Evolutionary conservation across 2,888 invertebrate species (phyloP).

Genomic region (Azorinus chamasolen): DNA sequence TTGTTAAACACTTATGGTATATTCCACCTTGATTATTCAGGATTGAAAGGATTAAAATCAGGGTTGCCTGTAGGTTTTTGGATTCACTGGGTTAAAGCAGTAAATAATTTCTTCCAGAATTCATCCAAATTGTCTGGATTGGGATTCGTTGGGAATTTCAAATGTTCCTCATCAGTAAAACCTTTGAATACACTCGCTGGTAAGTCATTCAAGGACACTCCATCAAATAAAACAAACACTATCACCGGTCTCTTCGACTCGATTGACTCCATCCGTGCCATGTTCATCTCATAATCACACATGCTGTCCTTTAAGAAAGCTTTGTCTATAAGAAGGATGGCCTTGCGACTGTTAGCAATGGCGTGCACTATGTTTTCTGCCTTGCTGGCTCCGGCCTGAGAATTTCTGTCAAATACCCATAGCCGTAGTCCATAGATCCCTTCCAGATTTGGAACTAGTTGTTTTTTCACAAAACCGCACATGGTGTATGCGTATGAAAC

Average conservation of each 20-base stretch:
- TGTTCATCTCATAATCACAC: conserved; percentile 65
- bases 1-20: too few relatives aligned
- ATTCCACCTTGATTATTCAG: too few relatives aligned
- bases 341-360: conserved; percentile 51
- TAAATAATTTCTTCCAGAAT: conserved; percentile 34
- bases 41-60: too few relatives aligned
- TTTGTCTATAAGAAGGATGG: conserved; percentile 47
- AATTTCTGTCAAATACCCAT: conserved; percentile 57
- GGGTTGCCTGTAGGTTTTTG: too few relatives aligned
- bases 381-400: conserved; percentile 44
- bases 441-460: conserved; percentile 53
- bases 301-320: conserved; percentile 46
- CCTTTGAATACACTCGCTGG: conserved; percentile 34
- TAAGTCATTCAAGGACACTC: conserved; percentile 18
- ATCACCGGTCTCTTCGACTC: conserved; percentile 43
- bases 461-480: conserved; percentile 45
- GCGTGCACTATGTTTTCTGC: conserved; percentile 61
- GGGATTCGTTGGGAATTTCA: conserved; percentile 36
- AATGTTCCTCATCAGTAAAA: conserved; percentile 18
- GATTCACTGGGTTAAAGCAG: too few relatives aligned
- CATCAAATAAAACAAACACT: conserved; percentile 50
- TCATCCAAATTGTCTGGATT: conserved; percentile 23
- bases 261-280: conserved; percentile 51
- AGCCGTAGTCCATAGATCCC: conserved; percentile 22
- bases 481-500: conserved; percentile 50